phyloP scores from a whole-genome alignment of 2,888 invertebrate genomes.

The Tryphoninae sp. region DNA sequence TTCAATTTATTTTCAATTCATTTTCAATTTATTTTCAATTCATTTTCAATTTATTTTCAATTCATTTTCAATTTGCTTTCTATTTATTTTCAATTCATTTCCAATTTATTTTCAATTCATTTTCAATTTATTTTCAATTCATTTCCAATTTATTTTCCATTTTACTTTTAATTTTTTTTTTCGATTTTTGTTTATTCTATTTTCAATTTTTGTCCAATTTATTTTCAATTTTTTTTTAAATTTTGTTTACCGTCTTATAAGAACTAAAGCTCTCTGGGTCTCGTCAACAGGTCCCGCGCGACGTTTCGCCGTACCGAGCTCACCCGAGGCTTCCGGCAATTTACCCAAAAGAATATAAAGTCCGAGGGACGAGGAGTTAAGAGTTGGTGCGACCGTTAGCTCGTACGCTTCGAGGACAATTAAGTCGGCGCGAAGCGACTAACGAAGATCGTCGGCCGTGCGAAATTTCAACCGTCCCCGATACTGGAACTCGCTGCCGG shows the following conservation, averaged over 20 bases:
- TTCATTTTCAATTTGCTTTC: too few species aligned
- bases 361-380: neutral
- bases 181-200: neutral
- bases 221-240: neutral
- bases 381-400: slow-evolving; percentile 46
- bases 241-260: slow-evolving; percentile 10
- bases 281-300: slow-evolving; percentile 15
- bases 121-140: too few species aligned
- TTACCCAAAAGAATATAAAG: slow-evolving; percentile 58
- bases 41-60: too few species aligned
- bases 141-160: too few species aligned
- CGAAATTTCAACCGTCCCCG: slow-evolving; percentile 50
- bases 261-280: slow-evolving; percentile 63
- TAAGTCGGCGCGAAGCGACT: slow-evolving; percentile 46
- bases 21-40: too few species aligned
- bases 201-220: neutral
- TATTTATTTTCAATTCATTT: too few species aligned
- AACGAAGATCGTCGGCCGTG: slow-evolving; percentile 46
- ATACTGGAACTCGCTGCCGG: neutral
- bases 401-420: slow-evolving; percentile 54
- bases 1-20: neutral
- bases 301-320: slow-evolving; percentile 42
- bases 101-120: too few species aligned
- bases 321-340: slow-evolving; percentile 62
- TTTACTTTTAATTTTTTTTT: too few species aligned